Percentiles rank a stretch among this genome's conserved stretches.
These are phyloP conservation scores for Balaenoptera acutorostrata DNA, from an alignment of 2,113 vertebrate species.

Conservation along the genomic window DNA sequence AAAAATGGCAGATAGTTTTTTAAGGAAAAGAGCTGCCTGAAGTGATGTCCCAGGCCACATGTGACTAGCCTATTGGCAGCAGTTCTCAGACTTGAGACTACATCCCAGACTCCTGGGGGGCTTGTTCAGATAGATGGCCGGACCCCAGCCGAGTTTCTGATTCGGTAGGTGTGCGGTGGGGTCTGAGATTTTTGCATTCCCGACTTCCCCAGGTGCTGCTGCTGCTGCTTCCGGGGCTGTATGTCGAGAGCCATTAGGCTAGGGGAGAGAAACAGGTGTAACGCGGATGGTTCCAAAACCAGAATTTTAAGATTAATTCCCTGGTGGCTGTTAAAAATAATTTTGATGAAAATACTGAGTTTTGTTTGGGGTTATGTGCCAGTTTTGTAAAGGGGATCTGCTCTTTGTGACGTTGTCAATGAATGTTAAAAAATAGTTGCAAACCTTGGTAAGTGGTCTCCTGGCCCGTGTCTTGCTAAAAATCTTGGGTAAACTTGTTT, in stretches of 20 bases:
- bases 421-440: neutral
- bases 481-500: neutral
- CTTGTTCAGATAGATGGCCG: neutral
- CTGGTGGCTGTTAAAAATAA: neutral
- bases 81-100: neutral
- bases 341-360: neutral
- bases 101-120: neutral
- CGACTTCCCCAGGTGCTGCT: neutral
- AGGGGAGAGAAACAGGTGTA: neutral
- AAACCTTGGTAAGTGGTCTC: neutral
- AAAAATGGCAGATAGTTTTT: slow-evolving; percentile 27
- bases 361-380: neutral
- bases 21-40: slow-evolving; percentile 4
- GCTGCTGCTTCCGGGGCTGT: neutral
- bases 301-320: neutral
- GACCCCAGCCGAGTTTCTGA: neutral
- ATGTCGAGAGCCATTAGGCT: neutral
- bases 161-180: neutral
- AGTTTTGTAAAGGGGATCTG: neutral
- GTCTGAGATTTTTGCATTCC: neutral
- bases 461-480: neutral
- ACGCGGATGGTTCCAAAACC: neutral
- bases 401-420: neutral
- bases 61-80: neutral
- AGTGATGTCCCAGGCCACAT: neutral